These are phyloP conservation scores for Hydriomena furcata DNA, from an alignment of 2,888 invertebrate species.

Conservation along the genomic window DNA sequence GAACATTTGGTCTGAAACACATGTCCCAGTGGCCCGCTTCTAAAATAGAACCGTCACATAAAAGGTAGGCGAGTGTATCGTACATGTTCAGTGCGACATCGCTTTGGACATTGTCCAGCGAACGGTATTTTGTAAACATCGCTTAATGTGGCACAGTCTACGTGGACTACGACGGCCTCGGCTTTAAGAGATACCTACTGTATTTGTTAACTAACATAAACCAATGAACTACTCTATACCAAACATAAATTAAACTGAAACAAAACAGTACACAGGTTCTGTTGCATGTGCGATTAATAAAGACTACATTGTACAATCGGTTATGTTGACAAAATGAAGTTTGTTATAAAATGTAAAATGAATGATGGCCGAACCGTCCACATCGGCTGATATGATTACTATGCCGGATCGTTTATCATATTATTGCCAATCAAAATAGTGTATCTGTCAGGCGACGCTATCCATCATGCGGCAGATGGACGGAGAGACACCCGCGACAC, in stretches of 20 bases:
- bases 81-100: constrained; percentile 63
- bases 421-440: constrained; percentile 84
- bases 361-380: constrained; percentile 69
- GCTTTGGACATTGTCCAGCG: constrained; percentile 77
- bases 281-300: constrained; percentile 35
- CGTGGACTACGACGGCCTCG: constrained; percentile 61
- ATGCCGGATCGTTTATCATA: constrained; percentile 77
- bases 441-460: constrained; percentile 79
- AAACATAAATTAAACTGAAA: constrained; percentile 36
- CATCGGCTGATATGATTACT: constrained; percentile 74
- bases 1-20: constrained; percentile 56
- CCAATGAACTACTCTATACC: constrained; percentile 34
- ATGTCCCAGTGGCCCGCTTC: constrained; percentile 65
- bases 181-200: constrained; percentile 48
- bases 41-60: constrained; percentile 73
- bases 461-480: constrained; percentile 71
- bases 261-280: constrained; percentile 35
- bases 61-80: constrained; percentile 66
- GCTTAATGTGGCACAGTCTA: constrained; percentile 66
- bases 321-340: constrained; percentile 58
- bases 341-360: constrained; percentile 67
- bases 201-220: constrained; percentile 35
- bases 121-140: constrained; percentile 72
- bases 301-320: constrained; percentile 48
- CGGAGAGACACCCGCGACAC: constrained; percentile 40